Conservation (phyloP, 2,888 invertebrate genomes). For the Nezara viridula region DNA sequence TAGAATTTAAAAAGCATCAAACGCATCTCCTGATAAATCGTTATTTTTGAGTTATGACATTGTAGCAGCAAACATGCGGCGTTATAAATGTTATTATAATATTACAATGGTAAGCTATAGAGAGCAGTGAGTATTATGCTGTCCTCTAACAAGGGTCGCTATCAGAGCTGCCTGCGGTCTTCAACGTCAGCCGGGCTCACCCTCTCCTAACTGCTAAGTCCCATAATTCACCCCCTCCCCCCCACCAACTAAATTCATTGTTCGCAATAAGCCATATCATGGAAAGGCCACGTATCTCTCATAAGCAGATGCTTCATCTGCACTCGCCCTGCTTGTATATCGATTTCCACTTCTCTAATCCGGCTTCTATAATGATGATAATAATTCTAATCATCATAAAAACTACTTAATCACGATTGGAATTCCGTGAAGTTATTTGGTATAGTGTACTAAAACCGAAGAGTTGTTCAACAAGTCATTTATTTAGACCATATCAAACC, state of each 20-base stretch:
- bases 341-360: neutral
- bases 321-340: neutral
- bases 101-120: neutral
- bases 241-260: conserved; percentile 4
- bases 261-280: neutral
- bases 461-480: too few relatives aligned
- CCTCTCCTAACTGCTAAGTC: neutral
- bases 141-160: neutral
- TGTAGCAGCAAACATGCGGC: too few relatives aligned
- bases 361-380: neutral
- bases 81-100: too few relatives aligned
- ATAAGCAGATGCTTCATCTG: neutral
- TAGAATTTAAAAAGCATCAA: too few relatives aligned
- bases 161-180: neutral
- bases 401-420: too few relatives aligned
- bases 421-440: too few relatives aligned
- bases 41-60: too few relatives aligned
- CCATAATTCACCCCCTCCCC: neutral
- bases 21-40: too few relatives aligned
- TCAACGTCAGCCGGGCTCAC: neutral
- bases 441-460: too few relatives aligned
- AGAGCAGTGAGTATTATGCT: neutral
- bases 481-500: too few relatives aligned
- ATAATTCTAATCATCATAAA: too few relatives aligned
- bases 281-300: neutral